Evolutionary conservation across 2,797 vertebrate genomes (phyloP).

Genomic region (Enteromius fasciolatus): DNA sequence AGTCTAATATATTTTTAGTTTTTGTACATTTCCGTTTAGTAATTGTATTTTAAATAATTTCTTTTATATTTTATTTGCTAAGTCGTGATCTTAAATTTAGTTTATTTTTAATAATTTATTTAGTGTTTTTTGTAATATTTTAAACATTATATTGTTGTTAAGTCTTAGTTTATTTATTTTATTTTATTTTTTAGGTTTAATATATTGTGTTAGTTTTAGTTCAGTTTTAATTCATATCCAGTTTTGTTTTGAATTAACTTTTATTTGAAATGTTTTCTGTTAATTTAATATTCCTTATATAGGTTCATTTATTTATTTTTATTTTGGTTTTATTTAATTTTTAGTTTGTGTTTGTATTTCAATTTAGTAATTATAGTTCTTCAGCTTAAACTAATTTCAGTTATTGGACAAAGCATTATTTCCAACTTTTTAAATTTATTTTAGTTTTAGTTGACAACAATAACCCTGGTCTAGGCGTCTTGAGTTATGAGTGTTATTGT

Average conservation of each 20-base stretch:
- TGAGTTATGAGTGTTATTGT: constrained; percentile 35
- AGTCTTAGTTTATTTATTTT: too few species aligned
- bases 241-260: background rate
- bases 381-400: background rate
- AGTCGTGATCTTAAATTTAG: background rate
- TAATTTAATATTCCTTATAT: background rate
- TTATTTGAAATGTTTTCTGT: background rate
- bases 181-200: background rate
- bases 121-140: background rate
- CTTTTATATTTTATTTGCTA: background rate
- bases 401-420: background rate
- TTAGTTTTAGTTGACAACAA: background rate
- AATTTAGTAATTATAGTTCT: background rate
- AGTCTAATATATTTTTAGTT: background rate
- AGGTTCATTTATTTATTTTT: background rate
- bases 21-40: background rate
- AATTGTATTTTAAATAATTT: background rate
- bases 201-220: background rate
- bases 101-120: background rate
- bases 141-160: background rate
- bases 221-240: background rate
- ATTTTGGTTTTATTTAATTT: background rate
- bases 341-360: background rate
- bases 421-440: background rate
- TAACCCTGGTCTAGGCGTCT: background rate